These are phyloP conservation scores for Tragelaphus scriptus DNA, from an alignment of 2,113 vertebrate species.

Conservation along the genomic window DNA sequence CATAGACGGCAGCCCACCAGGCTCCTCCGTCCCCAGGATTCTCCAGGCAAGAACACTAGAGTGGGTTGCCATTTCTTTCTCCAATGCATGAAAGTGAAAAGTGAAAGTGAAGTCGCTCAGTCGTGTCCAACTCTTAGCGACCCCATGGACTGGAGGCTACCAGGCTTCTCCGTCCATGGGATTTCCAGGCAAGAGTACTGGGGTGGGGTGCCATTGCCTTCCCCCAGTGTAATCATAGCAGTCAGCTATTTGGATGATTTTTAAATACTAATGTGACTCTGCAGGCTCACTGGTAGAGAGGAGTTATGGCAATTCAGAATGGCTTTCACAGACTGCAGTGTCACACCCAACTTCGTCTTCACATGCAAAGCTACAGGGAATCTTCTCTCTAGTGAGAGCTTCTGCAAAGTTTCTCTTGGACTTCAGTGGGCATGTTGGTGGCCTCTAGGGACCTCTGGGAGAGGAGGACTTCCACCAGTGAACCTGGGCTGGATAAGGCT, in stretches of 20 bases:
- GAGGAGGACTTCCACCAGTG: neutral
- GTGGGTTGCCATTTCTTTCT: no score
- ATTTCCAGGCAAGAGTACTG: no score
- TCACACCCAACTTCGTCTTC: neutral
- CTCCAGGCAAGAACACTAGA: no score
- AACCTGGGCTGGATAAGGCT: neutral
- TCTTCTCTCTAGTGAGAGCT: neutral
- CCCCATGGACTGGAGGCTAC: no score
- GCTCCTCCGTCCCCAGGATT: no score
- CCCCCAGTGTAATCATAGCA: conserved; percentile 24
- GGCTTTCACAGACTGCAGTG: neutral
- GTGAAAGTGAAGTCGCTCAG: no score
- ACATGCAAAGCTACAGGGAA: neutral
- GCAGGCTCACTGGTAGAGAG: conserved; percentile 35
- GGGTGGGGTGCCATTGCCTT: no score
- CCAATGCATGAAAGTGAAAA: no score
- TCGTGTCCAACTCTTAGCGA: no score
- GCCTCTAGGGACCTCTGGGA: neutral
- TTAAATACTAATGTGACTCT: conserved; percentile 54
- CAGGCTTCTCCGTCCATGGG: no score
- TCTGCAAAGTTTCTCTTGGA: neutral
- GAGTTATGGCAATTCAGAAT: conserved; percentile 51
- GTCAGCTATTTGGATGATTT: conserved; percentile 41
- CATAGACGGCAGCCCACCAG: no score
- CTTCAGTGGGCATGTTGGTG: neutral